Evolutionary conservation across 2,888 invertebrate genomes (phyloP), one percentile per base, ranked within the genome.

Genomic region (Mesopsocus fuscifrons): DNA sequence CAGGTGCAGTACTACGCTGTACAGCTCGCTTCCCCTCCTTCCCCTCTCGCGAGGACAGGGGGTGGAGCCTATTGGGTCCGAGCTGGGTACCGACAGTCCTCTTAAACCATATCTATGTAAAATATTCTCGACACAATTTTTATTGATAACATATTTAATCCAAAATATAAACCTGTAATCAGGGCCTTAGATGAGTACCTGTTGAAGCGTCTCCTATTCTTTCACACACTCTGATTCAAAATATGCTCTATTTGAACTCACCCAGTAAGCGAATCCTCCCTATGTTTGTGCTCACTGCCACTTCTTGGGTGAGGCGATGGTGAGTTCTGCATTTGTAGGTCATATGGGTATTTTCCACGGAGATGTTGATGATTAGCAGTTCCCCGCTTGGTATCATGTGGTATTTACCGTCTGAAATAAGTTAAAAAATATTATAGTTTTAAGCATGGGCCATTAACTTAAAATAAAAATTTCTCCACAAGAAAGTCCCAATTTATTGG

Each of bases 351-450:
- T 74, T 73, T 48, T 57, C 58, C 49, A 65, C 63, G 47, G 67
- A 64, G 49, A 73, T 67, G 54, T 70, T 67, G 50, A 71, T 66
- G 47, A 74, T 66, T 57, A 73, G 62, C 45, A 74, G 58, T 51
- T 72, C 71, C 8, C 73, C 74, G 38, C 66, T 66, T 26, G 67
- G 64, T 34, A 72, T 59, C 61, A 73, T 69, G 51, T 68, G 68
- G 58, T 66, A 67, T 59, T 68, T 68, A 34, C 68, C 68, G 59
- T 68, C 68, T 68, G 52, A 22, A 52, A 52, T 45, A 46, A 44
- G 35, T n/a, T n/a, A n/a, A n/a, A n/a, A n/a, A n/a, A n/a, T n/a
- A 17, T n/a, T n/a, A n/a, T n/a, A n/a, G n/a, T n/a, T n/a, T n/a
- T n/a, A n/a, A n/a, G n/a, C n/a, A n/a, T 30, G 31, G 31, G 22